phyloP scores from a whole-genome alignment of 2,888 invertebrate species.

The Altica lythri region DNA sequence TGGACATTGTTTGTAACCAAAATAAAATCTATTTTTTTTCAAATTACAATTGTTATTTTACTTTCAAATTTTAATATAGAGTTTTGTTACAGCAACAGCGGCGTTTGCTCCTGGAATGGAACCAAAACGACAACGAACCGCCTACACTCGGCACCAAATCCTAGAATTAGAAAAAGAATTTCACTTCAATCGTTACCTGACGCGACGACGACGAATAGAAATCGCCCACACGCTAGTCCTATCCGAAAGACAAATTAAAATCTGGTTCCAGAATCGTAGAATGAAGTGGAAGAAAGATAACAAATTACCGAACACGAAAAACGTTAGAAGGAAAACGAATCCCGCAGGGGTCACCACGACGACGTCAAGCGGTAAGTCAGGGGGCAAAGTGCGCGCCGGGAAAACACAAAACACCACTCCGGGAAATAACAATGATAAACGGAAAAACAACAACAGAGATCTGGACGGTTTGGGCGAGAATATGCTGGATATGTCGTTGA shows the following conservation, averaged over 20 bases:
- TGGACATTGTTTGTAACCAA: no score
- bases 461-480: constrained; percentile 63
- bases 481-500: constrained; percentile 58
- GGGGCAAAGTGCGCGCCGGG: constrained; percentile 55
- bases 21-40: not conserved
- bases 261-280: constrained; percentile 84
- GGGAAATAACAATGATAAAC: constrained; percentile 68
- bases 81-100: constrained; percentile 77
- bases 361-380: constrained; percentile 53
- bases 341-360: constrained; percentile 72
- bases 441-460: constrained; percentile 64
- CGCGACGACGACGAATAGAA: constrained; percentile 92
- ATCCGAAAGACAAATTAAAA: constrained; percentile 88
- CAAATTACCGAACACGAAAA: constrained; percentile 84
- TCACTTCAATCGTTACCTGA: constrained; percentile 96
- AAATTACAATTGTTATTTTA: not conserved
- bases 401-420: constrained; percentile 54
- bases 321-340: constrained; percentile 76
- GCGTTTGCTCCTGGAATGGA: constrained; percentile 91
- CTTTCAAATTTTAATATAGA: constrained; percentile 14
- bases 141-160: constrained; percentile 97
- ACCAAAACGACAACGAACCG: constrained; percentile 94
- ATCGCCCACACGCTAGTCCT: constrained; percentile 95
- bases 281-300: constrained; percentile 91
- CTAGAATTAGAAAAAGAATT: constrained; percentile 97